phyloP scores from a whole-genome alignment of 2,888 invertebrate genomes.

The Dione juno region DNA sequence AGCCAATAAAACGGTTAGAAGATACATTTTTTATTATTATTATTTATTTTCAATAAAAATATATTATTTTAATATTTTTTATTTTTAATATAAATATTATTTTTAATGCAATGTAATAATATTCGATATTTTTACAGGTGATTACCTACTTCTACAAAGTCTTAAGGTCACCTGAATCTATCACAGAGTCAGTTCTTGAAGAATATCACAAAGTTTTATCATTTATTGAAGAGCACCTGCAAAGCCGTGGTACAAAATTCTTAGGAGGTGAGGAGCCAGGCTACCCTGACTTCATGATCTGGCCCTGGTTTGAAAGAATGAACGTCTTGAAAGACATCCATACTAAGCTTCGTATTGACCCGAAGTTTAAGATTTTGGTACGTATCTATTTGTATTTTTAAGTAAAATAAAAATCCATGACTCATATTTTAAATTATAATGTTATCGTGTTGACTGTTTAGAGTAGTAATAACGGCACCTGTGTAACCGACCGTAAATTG shows the following conservation, averaged over 20 bases:
- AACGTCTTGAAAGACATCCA: constrained; percentile 73
- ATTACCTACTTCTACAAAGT: constrained; percentile 55
- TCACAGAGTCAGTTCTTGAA: constrained; percentile 56
- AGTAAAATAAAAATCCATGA: neutral
- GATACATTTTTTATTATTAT: constrained; percentile 45
- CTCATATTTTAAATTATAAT: too few species aligned
- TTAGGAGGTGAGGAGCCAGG: constrained; percentile 87
- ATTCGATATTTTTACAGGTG: constrained; percentile 54
- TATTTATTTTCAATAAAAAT: neutral
- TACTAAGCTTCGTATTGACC: constrained; percentile 78
- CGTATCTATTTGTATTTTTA: constrained; percentile 42
- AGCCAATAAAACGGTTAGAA: constrained; percentile 55
- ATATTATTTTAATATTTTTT: neutral
- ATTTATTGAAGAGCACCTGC: constrained; percentile 86
- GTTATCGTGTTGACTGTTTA: too few species aligned
- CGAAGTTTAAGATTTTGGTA: constrained; percentile 77
- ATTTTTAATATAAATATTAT: neutral
- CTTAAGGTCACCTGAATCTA: constrained; percentile 55
- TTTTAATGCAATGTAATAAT: neutral
- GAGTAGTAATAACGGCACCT: too few species aligned
- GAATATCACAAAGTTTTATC: constrained; percentile 77
- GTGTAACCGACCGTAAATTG: too few species aligned
- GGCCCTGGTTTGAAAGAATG: constrained; percentile 92
- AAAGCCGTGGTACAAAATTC: constrained; percentile 83
- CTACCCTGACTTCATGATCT: constrained; percentile 92